Base-by-base conservation (phyloP, 2,888 invertebrate genomes). In the Chloromyia formosa region DNA sequence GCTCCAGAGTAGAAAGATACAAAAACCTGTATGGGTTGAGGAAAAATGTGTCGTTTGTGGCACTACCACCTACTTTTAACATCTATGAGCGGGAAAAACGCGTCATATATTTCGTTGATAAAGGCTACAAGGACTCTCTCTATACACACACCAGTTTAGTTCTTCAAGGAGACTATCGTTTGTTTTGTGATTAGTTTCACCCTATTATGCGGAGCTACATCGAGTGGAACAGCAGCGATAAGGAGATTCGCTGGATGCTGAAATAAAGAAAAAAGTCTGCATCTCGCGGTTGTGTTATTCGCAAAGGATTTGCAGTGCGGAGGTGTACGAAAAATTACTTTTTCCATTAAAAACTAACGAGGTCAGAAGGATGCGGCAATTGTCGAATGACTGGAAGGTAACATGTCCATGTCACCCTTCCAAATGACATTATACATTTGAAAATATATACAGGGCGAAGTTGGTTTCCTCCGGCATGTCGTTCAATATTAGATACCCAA, bases 111-210 rank as follows among this genome's bases (percentile, higher is more conserved):
- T 56, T 20, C 18, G 56, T 10, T 18, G 56, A 56, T 56, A 56
- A 56, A 56, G 56, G 18, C 62, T 62, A 23, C 62, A 62, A 62
- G 35, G 16, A 45, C 66, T 49, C 20, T 20, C 49, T 20, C 5
- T 14, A 23, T 66, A 66, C 14, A 27, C 12, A 3, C 61, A 16
- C 40, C 62, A 62, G 27, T 7, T 35, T 23, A 40, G 42, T 16
- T 23, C 62, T 61, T 45, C 20, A 61, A 61, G 14, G 20, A 61
- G 16, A 16, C n/a, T 35, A 22, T 66, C 66, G 23, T 66, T 66
- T 66, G 66, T 66, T 45, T 66, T 66, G 66, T 66, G 66, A 66
- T 66, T 66, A 66, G 66, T 66, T 66, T 49, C 49, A 18, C 49
- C 45, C 66, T 66, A 66, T 66, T 66, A 45, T 66, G 66, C 49